Conservation (phyloP, 1,140 invertebrate species). For the Hetaerina americana region DNA sequence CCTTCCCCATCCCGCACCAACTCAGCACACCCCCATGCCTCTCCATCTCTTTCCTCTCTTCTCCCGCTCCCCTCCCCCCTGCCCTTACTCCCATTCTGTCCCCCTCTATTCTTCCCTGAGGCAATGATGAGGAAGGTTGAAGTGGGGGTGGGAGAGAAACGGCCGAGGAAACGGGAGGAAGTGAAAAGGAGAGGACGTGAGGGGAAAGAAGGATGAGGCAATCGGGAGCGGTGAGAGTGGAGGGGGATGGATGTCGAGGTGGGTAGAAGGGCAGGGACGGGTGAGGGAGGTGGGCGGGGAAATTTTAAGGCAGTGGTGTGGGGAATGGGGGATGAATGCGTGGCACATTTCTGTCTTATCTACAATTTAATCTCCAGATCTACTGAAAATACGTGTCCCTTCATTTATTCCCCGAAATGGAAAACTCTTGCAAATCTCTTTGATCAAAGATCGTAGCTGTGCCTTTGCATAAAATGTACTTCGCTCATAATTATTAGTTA, state of each 20-base stretch:
- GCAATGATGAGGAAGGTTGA: neutral
- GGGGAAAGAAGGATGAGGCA: no score
- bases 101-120: neutral
- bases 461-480: no score
- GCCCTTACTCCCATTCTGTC: neutral
- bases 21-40: neutral
- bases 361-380: no score
- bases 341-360: neutral
- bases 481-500: no score
- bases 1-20: no score
- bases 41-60: neutral
- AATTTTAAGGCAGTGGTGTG: neutral
- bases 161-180: no score
- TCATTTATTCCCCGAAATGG: no score
- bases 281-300: neutral
- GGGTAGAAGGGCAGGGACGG: neutral
- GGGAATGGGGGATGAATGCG: neutral
- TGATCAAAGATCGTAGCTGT: no score
- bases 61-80: neutral
- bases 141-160: no score
- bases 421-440: no score
- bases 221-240: neutral
- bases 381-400: no score
- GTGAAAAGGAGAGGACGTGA: neutral
- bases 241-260: no score